Percentiles rank a stretch among this genome's conserved stretches.
phyloP scores from a whole-genome alignment of 2,797 vertebrate genomes.

The Anguilla anguilla region DNA sequence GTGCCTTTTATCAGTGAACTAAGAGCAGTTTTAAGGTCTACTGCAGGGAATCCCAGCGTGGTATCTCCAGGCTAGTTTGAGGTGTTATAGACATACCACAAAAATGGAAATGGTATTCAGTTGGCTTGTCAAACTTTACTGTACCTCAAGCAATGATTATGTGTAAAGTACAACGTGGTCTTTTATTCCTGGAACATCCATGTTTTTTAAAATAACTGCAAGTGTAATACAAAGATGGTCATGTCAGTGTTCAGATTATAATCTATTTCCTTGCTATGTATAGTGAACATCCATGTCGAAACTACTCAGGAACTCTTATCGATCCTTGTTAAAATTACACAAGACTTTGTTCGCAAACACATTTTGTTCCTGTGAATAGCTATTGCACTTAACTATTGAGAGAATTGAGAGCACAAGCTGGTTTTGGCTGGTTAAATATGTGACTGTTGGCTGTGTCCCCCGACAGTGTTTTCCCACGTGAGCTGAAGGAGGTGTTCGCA shows the following conservation, averaged over 20 bases:
- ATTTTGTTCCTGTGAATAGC: background rate
- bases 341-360: background rate
- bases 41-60: background rate
- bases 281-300: no score
- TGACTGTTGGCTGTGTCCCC: constrained; percentile 23
- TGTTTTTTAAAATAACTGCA: background rate
- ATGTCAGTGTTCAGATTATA: background rate
- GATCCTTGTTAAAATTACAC: background rate
- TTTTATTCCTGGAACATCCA: background rate
- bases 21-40: background rate
- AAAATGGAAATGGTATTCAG: constrained; percentile 3
- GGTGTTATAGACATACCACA: background rate
- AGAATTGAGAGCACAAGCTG: background rate
- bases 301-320: no score
- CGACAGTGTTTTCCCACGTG: constrained; percentile 90
- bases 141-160: background rate
- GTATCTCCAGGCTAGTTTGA: background rate
- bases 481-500: constrained; percentile 96
- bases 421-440: background rate
- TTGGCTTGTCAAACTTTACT: background rate
- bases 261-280: background rate
- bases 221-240: background rate
- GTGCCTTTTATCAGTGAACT: background rate
- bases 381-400: background rate
- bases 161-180: background rate